Evolutionary conservation across 2,888 invertebrate genomes (phyloP), one percentile per base, ranked within the genome.

Genomic region (Uloborus plumipes): DNA sequence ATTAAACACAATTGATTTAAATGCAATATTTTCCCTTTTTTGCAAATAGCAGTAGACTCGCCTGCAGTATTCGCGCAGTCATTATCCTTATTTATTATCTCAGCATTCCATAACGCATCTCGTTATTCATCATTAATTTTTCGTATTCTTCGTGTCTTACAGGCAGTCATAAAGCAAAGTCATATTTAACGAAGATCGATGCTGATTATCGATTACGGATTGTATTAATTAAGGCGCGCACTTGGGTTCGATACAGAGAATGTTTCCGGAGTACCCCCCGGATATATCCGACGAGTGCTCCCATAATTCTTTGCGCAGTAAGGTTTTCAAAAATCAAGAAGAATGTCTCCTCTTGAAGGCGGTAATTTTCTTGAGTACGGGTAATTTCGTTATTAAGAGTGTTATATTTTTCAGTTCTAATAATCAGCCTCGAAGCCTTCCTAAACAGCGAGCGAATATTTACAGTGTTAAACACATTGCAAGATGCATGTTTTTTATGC

Each of bases 161-260:
- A 80, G 79, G 79, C 79, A 80, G 79, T 73, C 66, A 80, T 80
- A 80, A 80, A 80, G 79, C 79, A 80, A 80, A 80, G 79, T 80
- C 79, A 80, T 80, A 80, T 74, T 74, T 81, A 81, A 81, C 80
- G 64, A 81, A 81, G 80, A 81, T 81, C 80, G 80, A 81, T 81
- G 61, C 50, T 74, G 74, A 74, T 81, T 81, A 81, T 81, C 55
- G 80, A 81, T 81, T 74, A 70, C 74, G 80, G 74, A 81, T 81
- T 81, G 80, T 81, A 81, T 81, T 81, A 74, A 81, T 81, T 81
- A 81, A 81, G 74, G 74, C 67, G 47, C 74, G 11, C 61, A 47
- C 70, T 39, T 39, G 39, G 39, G 39, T 39, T 70, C 49, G 47
- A 58, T 58, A 20, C 59, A 47, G 22, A 20, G 65, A 53, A 69